Evolutionary conservation across 2,113 vertebrate species (phyloP).

Genomic region (Gallinago media): DNA sequence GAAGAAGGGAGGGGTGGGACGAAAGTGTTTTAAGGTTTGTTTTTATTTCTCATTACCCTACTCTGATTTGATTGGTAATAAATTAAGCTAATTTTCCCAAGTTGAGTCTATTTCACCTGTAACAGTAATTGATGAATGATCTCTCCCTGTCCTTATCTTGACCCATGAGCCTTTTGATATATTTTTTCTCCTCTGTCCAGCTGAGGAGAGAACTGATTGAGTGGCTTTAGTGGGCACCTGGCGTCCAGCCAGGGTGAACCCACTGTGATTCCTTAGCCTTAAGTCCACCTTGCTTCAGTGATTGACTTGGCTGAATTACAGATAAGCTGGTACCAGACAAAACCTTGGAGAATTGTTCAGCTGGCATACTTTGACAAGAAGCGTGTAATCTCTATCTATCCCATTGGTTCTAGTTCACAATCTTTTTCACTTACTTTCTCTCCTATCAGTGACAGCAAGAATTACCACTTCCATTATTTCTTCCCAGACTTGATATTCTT

Average conservation of each 20-base stretch:
- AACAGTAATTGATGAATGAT: neutral
- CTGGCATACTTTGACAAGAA: neutral
- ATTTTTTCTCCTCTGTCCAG: neutral
- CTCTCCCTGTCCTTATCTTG: neutral
- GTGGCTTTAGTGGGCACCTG: neutral
- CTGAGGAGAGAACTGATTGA: neutral
- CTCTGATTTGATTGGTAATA: neutral
- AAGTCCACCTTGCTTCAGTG: neutral
- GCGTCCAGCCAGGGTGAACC: neutral
- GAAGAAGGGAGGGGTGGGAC: neutral
- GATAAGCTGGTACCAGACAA: neutral
- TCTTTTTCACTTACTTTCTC: neutral
- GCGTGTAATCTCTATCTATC: neutral
- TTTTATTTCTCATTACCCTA: neutral
- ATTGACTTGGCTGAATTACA: neutral
- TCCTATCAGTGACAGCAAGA: neutral
- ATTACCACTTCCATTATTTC: neutral
- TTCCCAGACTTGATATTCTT: neutral
- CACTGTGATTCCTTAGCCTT: neutral
- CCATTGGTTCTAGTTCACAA: neutral
- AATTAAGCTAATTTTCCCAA: neutral
- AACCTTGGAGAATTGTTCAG: neutral
- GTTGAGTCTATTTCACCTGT: neutral
- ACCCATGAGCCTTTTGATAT: neutral
- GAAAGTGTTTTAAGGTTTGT: neutral